Evolutionary conservation across 2,797 vertebrate species (phyloP), one percentile per base, ranked within the genome.

Genomic region (Chromobotia macracanthus): DNA sequence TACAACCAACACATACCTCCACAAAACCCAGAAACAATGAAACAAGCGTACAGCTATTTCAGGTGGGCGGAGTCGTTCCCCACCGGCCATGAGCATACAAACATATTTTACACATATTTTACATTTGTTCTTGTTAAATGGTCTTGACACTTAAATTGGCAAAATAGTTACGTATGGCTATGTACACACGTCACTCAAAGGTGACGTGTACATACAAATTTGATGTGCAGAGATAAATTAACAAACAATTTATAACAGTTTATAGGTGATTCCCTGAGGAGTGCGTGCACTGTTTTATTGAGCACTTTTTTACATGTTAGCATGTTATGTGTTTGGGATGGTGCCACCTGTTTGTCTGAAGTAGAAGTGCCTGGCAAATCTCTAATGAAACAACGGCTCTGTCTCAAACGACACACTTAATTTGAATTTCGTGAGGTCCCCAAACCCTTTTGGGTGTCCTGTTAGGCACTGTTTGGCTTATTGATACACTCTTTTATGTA

Each of bases 11-110:
- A 87, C 70, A 88, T 88, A 72, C 86, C 82, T 82, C 87, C 86
- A 85, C 77, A 90, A 89, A 89, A 86, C 85, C 86, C 86, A 77
- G 69, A 55, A 91, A 91, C 87, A 91, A 90, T 87, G 86, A 87
- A 79, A 70, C 71, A 82, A 79, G 86, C 85, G 87, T 77, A 75
- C 63, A 83, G 82, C 83, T 75, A 63, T 63, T 86, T 76, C 75
- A 83, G 83, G 75, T 78, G 48, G 72, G 70, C 81, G 78, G 80
- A 89, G 86, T 83, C 69, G 74, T 78, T 87, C 60, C 72, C 75
- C 75, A 77, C 72, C 21, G 70, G 75, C 86, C 81, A 87, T 53
- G 35, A 64, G 12, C 19, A 10, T 44, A 44, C 10, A 10, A 44
- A 44, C 41, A 50, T 48, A 68, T 18, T 23, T 16, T 21, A 46